A percentile compares a stretch with the other conserved stretches of the same genome.
These are phyloP conservation scores for Balearica regulorum DNA, from an alignment of 2,797 vertebrate genomes.

Conservation along the genomic window DNA sequence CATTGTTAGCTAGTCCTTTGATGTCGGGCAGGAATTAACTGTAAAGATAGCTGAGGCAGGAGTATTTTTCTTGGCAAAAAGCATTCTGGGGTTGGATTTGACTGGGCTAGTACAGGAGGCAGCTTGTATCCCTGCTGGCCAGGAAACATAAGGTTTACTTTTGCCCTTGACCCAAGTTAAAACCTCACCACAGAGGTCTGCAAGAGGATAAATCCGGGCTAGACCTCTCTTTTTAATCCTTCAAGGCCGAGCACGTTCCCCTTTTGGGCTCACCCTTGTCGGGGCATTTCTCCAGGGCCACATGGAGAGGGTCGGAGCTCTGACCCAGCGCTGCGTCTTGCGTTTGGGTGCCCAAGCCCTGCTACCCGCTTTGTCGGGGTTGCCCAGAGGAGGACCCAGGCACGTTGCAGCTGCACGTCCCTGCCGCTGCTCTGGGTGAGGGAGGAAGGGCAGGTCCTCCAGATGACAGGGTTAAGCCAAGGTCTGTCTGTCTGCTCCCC, in stretches of 20 bases:
- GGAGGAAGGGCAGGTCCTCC: background rate
- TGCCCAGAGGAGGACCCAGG: background rate
- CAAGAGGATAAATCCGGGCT: background rate
- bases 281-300: rapidly evolving
- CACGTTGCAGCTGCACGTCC: background rate
- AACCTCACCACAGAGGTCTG: background rate
- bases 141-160: background rate
- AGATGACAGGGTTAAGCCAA: background rate
- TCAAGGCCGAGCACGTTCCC: background rate
- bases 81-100: background rate
- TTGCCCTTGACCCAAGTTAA: background rate
- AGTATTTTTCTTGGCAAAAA: constrained; percentile 10
- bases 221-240: background rate
- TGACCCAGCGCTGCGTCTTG: rapidly evolving
- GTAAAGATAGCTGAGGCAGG: constrained; percentile 8
- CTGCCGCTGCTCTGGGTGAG: background rate
- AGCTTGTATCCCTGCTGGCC: background rate
- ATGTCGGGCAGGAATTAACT: background rate
- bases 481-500: background rate
- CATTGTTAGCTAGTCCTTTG: constrained; percentile 48
- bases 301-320: background rate
- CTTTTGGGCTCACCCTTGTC: background rate
- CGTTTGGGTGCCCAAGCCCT: rapidly evolving
- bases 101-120: background rate
- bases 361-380: rapidly evolving